Percentiles rank a stretch among this genome's conserved stretches.
Evolutionary conservation across 2,797 vertebrate species (phyloP).

Genomic region (Typhlichthys eigenmanni): DNA sequence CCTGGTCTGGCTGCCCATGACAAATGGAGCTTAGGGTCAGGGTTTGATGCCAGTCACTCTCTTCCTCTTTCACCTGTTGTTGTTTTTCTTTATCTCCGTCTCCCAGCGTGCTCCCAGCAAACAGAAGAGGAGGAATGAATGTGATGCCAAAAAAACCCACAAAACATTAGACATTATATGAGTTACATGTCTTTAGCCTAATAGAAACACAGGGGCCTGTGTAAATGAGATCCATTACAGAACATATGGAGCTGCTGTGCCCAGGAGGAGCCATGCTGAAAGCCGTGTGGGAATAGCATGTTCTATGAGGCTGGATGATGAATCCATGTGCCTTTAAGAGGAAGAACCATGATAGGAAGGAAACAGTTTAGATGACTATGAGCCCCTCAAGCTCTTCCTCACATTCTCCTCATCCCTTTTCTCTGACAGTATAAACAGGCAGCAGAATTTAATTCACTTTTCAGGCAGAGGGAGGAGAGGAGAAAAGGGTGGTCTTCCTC

Average conservation of each 20-base stretch:
- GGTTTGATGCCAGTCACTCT: constrained; percentile 26
- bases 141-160: too few species aligned
- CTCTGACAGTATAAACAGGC: constrained; percentile 47
- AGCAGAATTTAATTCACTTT: constrained; percentile 49
- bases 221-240: background rate
- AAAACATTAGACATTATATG: too few species aligned
- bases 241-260: background rate
- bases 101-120: background rate
- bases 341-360: constrained; percentile 21
- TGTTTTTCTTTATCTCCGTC: background rate
- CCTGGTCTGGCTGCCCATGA: constrained; percentile 18
- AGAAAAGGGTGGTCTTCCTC: constrained; percentile 26
- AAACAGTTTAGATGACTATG: constrained; percentile 29
- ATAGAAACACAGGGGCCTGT: background rate
- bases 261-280: constrained; percentile 3
- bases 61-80: background rate
- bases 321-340: constrained; percentile 26
- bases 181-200: background rate
- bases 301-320: constrained; percentile 13
- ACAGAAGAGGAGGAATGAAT: too few species aligned
- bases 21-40: constrained; percentile 43
- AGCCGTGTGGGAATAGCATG: constrained; percentile 1
- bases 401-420: constrained; percentile 41
- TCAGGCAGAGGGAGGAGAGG: constrained; percentile 11
- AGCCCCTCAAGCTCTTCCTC: constrained; percentile 45